These are phyloP conservation scores for Radopholus similis DNA, from an alignment of 1,140 invertebrate species.

Conservation along the genomic window DNA sequence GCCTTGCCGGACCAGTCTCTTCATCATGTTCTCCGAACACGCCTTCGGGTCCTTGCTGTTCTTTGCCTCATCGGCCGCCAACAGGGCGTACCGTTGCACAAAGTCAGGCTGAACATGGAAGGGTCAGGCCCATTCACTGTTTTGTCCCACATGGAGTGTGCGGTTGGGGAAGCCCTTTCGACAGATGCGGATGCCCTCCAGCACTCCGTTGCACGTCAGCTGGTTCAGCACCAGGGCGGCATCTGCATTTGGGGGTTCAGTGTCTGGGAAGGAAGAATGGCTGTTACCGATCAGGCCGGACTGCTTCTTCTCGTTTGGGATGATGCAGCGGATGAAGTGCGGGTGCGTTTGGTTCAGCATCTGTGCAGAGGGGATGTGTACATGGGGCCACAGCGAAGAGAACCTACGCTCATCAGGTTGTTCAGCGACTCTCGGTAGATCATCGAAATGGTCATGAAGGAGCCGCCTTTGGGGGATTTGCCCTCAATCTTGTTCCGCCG, in stretches of 20 bases:
- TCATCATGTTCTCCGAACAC: constrained; percentile 42
- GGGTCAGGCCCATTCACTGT: constrained; percentile 68
- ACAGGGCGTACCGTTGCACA: constrained; percentile 71
- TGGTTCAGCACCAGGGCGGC: constrained; percentile 62
- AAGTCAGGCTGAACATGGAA: constrained; percentile 13
- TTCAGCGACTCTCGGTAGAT: constrained; percentile 58
- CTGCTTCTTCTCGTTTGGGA: constrained; percentile 96
- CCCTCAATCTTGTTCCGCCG: constrained; percentile 50
- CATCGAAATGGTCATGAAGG: constrained; percentile 14
- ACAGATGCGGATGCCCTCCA: constrained; percentile 99
- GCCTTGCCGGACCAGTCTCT: constrained; percentile 65
- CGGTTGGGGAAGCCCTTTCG: constrained; percentile 99
- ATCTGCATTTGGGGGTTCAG: background rate
- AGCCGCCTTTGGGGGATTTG: constrained; percentile 27
- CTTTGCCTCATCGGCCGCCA: constrained; percentile 55
- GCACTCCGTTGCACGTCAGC: constrained; percentile 83
- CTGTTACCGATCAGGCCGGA: constrained; percentile 63
- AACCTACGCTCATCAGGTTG: constrained; percentile 48
- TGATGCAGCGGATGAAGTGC: constrained; percentile 99
- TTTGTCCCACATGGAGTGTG: constrained; percentile 99
- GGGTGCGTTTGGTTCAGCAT: constrained; percentile 73
- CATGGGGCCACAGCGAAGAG: constrained; percentile 35
- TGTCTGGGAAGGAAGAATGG: background rate
- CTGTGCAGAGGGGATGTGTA: no score
- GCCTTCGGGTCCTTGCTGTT: constrained; percentile 48